A percentile compares a stretch with the other conserved stretches of the same genome.
Conservation (phyloP, 2,113 vertebrate species). For the Nycticorax nycticorax region DNA sequence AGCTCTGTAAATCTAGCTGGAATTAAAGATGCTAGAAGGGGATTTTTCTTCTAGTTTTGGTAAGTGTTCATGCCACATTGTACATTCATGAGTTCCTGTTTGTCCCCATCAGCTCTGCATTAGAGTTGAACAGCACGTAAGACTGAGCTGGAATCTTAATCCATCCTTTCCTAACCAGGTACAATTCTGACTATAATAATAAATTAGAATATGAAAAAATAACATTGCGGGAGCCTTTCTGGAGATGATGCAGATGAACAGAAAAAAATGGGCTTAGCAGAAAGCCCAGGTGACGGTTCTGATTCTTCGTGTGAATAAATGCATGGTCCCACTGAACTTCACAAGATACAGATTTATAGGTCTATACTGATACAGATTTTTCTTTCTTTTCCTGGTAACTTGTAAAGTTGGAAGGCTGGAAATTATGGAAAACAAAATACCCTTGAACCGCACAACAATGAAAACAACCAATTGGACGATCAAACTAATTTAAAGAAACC, state of each 20-base stretch:
- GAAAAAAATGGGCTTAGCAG: background rate
- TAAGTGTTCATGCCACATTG: rapidly evolving
- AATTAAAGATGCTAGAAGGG: background rate
- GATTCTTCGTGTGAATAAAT: background rate
- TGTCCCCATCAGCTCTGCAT: background rate
- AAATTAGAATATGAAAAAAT: background rate
- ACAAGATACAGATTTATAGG: background rate
- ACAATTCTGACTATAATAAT: background rate
- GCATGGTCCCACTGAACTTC: background rate
- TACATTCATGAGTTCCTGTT: background rate
- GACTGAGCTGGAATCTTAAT: background rate
- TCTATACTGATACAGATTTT: rapidly evolving
- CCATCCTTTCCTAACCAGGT: background rate
- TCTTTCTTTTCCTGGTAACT: background rate
- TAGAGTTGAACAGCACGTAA: background rate
- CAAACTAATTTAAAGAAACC: background rate
- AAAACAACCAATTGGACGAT: background rate
- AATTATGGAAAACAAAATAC: background rate
- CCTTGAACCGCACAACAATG: background rate
- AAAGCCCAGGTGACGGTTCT: background rate
- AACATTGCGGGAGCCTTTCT: background rate
- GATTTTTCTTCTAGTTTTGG: background rate
- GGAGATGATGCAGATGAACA: background rate
- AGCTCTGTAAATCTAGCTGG: background rate
- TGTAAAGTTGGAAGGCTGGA: background rate